Evolutionary conservation across 1,140 invertebrate species (phyloP), one percentile per base, ranked within the genome.

Genomic region (Anastatus disparis): DNA sequence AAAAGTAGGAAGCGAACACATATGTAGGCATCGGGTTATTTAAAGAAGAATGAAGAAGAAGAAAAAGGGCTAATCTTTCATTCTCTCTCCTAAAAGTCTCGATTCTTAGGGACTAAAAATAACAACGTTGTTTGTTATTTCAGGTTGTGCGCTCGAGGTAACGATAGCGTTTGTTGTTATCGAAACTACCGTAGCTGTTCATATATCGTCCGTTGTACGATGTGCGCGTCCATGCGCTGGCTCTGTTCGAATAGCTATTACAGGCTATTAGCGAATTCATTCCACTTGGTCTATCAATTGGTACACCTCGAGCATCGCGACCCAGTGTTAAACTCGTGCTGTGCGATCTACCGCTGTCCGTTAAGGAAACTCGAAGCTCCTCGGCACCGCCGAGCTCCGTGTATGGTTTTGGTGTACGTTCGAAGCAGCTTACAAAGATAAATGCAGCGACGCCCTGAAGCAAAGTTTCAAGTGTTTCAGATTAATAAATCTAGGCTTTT

Each of bases 211-310:
- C 83, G 63, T 79, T 84, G 73, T 81, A 85, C 1, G 84, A 85
- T 0, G 85, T 80, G 17, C 86, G 74, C 20, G 87, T 86, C 88
- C 89, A 91, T 0, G 89, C 88, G 74, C 90, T 89, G 1, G 89
- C 87, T 40, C 90, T 87, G 78, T 91, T 92, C 78, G 92, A 92
- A 82, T 91, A 93, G 81, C 91, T 93, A 81, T 90, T 92, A 85
- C 91, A 92, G 1, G 90, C 89, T 56, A 93, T 91, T 61, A 93
- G 82, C 64, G 90, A 91, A 42, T 79, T 78, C 74, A 74, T 77
- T 40, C 38, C 75, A 68, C 61, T 78, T 7, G 78, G 76, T 65
- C 77, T 79, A 64, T 77, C 79, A 61, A 77, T 77, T 20, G 75
- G 74, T 29, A 76, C 59, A 15, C n/a, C 35, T 6, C 17, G 35